These are phyloP conservation scores for Capitulum mitella DNA, from an alignment of 2,888 invertebrate genomes.

Conservation along the genomic window DNA sequence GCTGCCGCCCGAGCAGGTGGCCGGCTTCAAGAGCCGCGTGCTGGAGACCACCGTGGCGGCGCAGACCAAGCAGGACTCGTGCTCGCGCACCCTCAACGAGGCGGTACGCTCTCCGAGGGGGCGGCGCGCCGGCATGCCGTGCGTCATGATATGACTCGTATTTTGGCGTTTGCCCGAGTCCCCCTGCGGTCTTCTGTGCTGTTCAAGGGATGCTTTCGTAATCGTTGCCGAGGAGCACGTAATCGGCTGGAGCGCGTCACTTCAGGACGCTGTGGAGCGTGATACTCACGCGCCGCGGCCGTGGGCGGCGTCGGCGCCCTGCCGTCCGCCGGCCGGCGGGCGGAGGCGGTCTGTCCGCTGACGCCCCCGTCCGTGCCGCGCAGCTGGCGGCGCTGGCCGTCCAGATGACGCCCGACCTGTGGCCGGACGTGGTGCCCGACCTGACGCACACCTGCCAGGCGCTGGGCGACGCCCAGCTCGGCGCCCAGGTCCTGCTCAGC, in stretches of 20 bases:
- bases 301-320: no score
- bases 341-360: no score
- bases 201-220: no score
- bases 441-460: neutral
- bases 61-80: neutral
- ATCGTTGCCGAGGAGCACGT: no score
- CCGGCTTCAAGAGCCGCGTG: neutral
- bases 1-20: neutral
- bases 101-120: neutral
- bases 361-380: no score
- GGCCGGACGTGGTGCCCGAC: neutral
- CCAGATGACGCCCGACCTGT: neutral
- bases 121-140: neutral
- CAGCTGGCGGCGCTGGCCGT: conserved; percentile 15
- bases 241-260: no score
- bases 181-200: neutral
- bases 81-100: neutral
- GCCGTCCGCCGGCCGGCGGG: no score
- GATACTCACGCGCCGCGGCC: no score
- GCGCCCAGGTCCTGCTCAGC: neutral
- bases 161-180: no score
- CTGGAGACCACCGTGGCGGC: neutral
- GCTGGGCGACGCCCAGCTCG: neutral
- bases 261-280: no score
- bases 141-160: no score